Base-by-base conservation (phyloP, 2,888 invertebrate species). In the Synergus japonicus region DNA sequence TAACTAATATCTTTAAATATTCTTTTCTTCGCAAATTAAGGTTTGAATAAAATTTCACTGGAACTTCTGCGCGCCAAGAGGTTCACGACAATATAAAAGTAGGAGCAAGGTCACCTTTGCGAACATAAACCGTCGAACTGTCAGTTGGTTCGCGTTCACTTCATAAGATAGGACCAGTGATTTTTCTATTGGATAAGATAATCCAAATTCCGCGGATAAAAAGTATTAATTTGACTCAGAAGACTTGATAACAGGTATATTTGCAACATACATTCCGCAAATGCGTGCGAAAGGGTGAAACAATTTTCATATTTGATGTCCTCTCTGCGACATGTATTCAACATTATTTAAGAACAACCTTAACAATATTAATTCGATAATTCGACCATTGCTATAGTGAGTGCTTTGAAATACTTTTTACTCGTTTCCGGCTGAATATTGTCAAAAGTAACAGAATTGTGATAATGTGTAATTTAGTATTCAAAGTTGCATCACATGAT, bases 71-170 rank as follows among this genome's bases (percentile, higher is more conserved):
- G 63, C 67, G 64, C 69, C 78, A 60, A 64, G 46, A 49, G 43
- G 63, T 66, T 43, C 22, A 22, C 54, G 66, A 58, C 77, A 80
- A 65, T 85, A 85, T 85, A 89, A 90, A 91, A 86, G 88, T 86
- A 87, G 89, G 87, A 88, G 85, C 88, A 91, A 91, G 91, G 91
- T 91, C 90, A 90, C 88, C 88, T 90, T 87, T 82, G 78, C 81
- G 82, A 86, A 86, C 88, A 88, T 85, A 87, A 85, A 83, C 83
- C 86, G 85, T 77, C 80, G 81, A 88, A 85, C 88, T 88, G 89
- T 89, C 89, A 88, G 86, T 87, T 81, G n/a, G 78, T 82, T 81
- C 83, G 84, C 88, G 86, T 13, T 58, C 77, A 2, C 60, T 60
- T 46, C 4, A 3, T 1, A 60, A 1, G 9, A 22, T 4, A 13